Evolutionary conservation across 2,113 vertebrate genomes (phyloP).

Genomic region (Phaethon lepturus): DNA sequence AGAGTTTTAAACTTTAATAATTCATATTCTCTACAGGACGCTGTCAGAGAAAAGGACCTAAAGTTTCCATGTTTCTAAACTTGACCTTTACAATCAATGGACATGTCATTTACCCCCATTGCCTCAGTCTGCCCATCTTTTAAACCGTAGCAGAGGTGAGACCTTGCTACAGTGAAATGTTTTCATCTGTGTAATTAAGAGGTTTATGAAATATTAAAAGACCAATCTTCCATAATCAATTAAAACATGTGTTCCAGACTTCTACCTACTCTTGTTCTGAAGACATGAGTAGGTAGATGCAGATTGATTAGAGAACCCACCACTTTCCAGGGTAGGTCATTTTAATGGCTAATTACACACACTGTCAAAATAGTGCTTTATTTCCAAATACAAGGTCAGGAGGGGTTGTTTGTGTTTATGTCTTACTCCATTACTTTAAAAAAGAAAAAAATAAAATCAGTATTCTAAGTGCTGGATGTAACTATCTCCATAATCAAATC

Average conservation of each 20-base stretch:
- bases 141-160: neutral
- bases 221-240: neutral
- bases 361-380: neutral
- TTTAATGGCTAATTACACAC: neutral
- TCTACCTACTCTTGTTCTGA: neutral
- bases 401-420: neutral
- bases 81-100: neutral
- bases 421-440: neutral
- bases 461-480: neutral
- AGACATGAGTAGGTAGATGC: neutral
- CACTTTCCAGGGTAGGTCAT: neutral
- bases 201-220: neutral
- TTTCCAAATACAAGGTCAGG: neutral
- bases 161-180: neutral
- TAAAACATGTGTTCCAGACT: neutral
- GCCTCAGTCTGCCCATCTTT: neutral
- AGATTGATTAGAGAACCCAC: neutral
- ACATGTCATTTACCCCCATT: neutral
- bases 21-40: neutral
- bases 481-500: neutral
- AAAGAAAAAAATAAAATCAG: neutral
- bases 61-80: neutral
- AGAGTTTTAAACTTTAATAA: neutral
- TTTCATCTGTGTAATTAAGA: neutral
- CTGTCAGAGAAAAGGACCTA: neutral